Base-by-base conservation (phyloP, 2,888 invertebrate genomes). In the Lampropteryx suffumata region DNA sequence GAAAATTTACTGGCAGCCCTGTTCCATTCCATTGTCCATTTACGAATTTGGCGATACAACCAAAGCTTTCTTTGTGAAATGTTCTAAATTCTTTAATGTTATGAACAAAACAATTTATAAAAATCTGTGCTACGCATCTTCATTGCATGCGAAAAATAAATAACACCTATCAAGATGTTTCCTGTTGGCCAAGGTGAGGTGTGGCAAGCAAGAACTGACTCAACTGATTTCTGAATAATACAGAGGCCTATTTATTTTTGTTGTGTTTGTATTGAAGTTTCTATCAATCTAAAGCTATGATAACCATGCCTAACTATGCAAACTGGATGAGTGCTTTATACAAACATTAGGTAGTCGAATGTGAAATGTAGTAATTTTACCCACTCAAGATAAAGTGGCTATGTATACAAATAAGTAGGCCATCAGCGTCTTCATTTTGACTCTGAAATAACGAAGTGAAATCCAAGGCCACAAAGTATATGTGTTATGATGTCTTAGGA, bases 121-220 rank as follows among this genome's bases (percentile, higher is more conserved):
- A 30, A 54, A 37, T 50, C 39, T 50, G 57, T 59, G 54, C 52
- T 42, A 50, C 56, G 48, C 33, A 55, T 55, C 45, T 34, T 32
- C 45, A 35, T 55, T 59, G 62, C 54, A 62, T 59, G 59, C 57
- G 40, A 59, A 50, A 49, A 46, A 51, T 58, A 62, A 55, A 53
- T 59, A 57, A 53, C 48, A 57, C 50, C 48, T 17, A 49, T 50
- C 55, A 56, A 52, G 29, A 62, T 62, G 62, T 62, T 62, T 57
- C 62, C 62, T 57, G 57, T 62, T 62, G 62, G 62, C 47, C 62
- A 62, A 62, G 59, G 62, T 62, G 55, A 62, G 59, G 47, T 56
- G 45, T 54, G 41, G 56, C 56, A 45, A 36, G 39, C 29, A 47
- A 49, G 30, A 40, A 37, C 34, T 55, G 46, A 45, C 28, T 47